Base-by-base conservation (phyloP, 2,888 invertebrate genomes). In the Adineta ricciae region DNA sequence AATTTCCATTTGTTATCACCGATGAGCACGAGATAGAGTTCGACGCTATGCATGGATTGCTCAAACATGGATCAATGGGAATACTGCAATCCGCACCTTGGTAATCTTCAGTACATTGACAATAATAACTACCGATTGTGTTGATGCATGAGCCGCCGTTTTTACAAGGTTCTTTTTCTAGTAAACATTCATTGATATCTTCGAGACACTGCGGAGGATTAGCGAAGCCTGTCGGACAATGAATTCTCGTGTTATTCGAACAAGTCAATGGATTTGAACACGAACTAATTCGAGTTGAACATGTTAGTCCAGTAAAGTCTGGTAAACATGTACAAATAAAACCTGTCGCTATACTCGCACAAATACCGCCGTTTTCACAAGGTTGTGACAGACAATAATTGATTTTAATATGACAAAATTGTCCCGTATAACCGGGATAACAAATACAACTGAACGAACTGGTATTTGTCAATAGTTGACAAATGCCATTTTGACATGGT, bases 281-380 rank as follows among this genome's bases (percentile, higher is more conserved):
- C 19, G 82, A 16, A 72, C 82, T 84, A 4, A 86, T 41, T 21
- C 41, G 16, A 38, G 14, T 38, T 83, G 84, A 64, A 84, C 86
- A 86, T 7, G 54, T 84, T 24, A 9, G 4, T 46, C 86, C 86
- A 9, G 83, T 84, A 78, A 82, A 86, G 14, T 82, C 83, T 27
- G 84, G 1, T 50, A 72, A 32, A 84, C 86, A 86, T 38, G 83
- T 84, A 83, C 86, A 86, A 27, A 82, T 84, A 54, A 56, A 84
- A 78, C 86, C 84, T 38, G 56, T 41, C 19, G 82, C 38, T 32
- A 72, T 9, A 46, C 50, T 84, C 14, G 27, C 56, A 82, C 86
- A 86, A 32, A 84, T 64, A 32, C 86, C 86, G 38, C 56, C 54
- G 41, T 86, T 86, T 64, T 36, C 27, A 56, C 86, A 86, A 36